Percentiles rank a stretch among this genome's conserved stretches.
Evolutionary conservation across 1,140 invertebrate species (phyloP).

Genomic region (Drosophila punjabiensis): DNA sequence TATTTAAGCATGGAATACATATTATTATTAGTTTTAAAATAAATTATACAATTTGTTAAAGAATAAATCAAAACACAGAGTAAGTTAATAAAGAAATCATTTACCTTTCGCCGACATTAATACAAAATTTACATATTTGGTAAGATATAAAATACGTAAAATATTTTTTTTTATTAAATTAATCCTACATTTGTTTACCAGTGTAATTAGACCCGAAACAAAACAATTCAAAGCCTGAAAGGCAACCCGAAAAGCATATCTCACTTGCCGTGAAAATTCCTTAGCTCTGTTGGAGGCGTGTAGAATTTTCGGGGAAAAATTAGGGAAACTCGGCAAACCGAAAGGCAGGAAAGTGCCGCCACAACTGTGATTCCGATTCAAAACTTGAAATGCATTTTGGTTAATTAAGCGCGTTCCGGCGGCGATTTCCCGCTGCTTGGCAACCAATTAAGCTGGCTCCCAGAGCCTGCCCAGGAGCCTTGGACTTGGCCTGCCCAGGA

Average conservation of each 20-base stretch:
- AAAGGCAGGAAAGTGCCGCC: background rate
- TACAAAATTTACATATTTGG: background rate
- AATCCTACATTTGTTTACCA: background rate
- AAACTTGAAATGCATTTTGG: slow-evolving; percentile 77
- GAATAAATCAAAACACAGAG: background rate
- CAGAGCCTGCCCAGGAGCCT: slow-evolving; percentile 32
- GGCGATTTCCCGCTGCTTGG: slow-evolving; percentile 79
- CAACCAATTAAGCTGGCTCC: slow-evolving; percentile 77
- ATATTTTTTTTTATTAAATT: background rate
- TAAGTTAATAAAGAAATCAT: background rate
- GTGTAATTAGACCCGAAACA: slow-evolving; percentile 42
- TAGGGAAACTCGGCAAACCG: slow-evolving; percentile 33
- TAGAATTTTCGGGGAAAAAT: slow-evolving; percentile 52
- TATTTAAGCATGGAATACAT: background rate
- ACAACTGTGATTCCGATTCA: slow-evolving; percentile 43
- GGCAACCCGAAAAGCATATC: slow-evolving; percentile 59
- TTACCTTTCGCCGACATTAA: background rate
- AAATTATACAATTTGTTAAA: background rate
- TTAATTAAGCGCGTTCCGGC: slow-evolving; percentile 81
- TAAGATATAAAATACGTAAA: accelerated
- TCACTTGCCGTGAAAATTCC: slow-evolving; percentile 35
- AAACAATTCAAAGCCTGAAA: slow-evolving; percentile 23
- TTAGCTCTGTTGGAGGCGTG: slow-evolving; percentile 25
- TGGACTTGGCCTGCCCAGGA: slow-evolving; percentile 52
- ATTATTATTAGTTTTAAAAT: background rate